Evolutionary conservation across 2,888 invertebrate genomes (phyloP).

Genomic region (Drosophila fulvimacula): DNA sequence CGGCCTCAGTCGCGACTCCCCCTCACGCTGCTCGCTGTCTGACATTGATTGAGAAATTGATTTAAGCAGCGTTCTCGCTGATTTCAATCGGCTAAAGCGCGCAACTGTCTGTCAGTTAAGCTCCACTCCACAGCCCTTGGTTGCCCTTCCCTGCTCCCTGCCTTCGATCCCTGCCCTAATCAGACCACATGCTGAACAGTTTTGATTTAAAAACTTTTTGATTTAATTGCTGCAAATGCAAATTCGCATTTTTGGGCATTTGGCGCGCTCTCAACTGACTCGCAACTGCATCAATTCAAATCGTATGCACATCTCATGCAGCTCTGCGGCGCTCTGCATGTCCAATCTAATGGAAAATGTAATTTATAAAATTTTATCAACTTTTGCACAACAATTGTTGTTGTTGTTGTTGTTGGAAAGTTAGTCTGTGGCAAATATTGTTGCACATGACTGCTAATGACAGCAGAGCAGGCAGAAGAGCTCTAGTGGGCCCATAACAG

Average conservation of each 20-base stretch:
- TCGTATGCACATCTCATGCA: slow-evolving; percentile 21
- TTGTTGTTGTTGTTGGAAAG: slow-evolving; percentile 18
- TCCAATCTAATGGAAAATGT: slow-evolving; percentile 58
- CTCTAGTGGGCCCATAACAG: slow-evolving; percentile 16
- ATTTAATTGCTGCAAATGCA: slow-evolving; percentile 54
- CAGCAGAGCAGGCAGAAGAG: slow-evolving; percentile 58
- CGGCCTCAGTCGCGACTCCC: slow-evolving; percentile 10
- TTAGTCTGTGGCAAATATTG: slow-evolving; percentile 44
- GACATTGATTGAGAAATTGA: slow-evolving; percentile 82
- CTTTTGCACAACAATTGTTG: slow-evolving; percentile 25
- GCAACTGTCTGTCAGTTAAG: slow-evolving; percentile 30
- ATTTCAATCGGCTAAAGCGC: slow-evolving; percentile 57
- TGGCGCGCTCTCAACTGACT: slow-evolving; percentile 14
- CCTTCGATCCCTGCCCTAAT: not conserved
- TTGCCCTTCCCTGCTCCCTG: not conserved
- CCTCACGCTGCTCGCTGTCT: slow-evolving; percentile 21
- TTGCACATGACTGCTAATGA: slow-evolving; percentile 50
- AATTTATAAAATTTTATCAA: slow-evolving; percentile 53
- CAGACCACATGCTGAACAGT: slow-evolving; percentile 17
- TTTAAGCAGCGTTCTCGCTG: slow-evolving; percentile 70
- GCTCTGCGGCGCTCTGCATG: slow-evolving; percentile 16
- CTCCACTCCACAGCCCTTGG: not conserved
- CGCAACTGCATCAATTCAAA: slow-evolving; percentile 52
- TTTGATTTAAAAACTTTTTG: slow-evolving; percentile 51
- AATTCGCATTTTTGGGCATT: slow-evolving; percentile 29